phyloP scores from a whole-genome alignment of 2,888 invertebrate species.

The Rotaria sp. region DNA sequence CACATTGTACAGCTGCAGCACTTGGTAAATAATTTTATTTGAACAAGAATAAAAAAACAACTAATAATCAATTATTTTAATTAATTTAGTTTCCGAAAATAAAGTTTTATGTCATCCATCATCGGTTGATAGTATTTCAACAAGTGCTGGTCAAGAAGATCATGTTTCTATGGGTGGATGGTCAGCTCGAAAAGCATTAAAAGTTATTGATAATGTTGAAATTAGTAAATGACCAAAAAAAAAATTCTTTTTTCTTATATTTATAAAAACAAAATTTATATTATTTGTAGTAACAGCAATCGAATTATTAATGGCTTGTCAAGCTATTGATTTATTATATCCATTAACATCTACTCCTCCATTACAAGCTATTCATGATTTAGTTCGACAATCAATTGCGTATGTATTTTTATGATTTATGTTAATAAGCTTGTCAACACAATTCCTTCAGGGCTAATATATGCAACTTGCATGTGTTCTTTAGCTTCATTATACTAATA shows the following conservation, averaged over 20 bases:
- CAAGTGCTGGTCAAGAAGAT: conserved; percentile 65
- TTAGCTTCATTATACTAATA: background rate
- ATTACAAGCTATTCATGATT: conserved; percentile 62
- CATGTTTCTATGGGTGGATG: conserved; percentile 68
- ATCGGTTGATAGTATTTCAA: conserved; percentile 64
- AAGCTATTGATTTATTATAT: conserved; percentile 65
- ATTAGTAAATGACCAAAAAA: conserved; percentile 43
- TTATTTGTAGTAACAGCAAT: conserved; percentile 61
- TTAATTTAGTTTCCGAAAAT: conserved; percentile 63
- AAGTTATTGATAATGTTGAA: conserved; percentile 59
- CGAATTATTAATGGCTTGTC: conserved; percentile 64
- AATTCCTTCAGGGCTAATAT: too few species aligned
- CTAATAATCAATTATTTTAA: background rate
- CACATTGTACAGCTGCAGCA: conserved; percentile 65
- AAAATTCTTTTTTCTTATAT: background rate
- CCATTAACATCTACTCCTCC: conserved; percentile 63
- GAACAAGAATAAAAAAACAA: too few species aligned
- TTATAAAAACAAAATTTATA: conserved; percentile 1
- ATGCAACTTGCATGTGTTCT: too few species aligned
- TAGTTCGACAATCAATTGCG: conserved; percentile 60
- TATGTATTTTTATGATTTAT: conserved; percentile 45
- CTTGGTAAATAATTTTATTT: conserved; percentile 57
- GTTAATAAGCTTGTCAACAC: background rate
- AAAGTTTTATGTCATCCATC: conserved; percentile 66
- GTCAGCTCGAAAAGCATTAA: conserved; percentile 63